phyloP scores from a whole-genome alignment of 2,888 invertebrate genomes.

The Pyrocoelia pectoralis region DNA sequence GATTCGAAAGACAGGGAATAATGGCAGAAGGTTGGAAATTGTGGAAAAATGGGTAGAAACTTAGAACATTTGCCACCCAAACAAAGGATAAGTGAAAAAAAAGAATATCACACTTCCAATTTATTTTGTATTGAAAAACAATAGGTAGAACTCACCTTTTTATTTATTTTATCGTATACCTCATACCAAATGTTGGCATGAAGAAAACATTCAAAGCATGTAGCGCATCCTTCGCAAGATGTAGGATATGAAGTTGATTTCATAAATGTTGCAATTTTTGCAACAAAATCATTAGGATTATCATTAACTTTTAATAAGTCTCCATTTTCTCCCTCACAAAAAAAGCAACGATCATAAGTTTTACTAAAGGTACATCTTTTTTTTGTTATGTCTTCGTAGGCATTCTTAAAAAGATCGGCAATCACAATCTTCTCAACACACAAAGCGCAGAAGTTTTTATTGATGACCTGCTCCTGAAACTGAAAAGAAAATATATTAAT shows the following conservation, averaged over 20 bases:
- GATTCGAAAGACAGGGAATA: too few species aligned
- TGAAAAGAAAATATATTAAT: constrained; percentile 8
- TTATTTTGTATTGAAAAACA: background rate
- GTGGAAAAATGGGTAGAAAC: too few species aligned
- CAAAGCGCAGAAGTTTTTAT: constrained; percentile 24
- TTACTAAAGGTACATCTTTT: constrained; percentile 15
- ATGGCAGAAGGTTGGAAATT: too few species aligned
- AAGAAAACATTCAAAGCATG: constrained; percentile 32
- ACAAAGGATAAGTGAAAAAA: too few species aligned
- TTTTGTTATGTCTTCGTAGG: constrained; percentile 27
- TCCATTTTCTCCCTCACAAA: constrained; percentile 25
- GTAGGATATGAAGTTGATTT: constrained; percentile 21
- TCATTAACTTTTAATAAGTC: constrained; percentile 22
- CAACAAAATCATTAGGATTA: constrained; percentile 26
- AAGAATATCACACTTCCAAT: too few species aligned
- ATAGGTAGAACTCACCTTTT: constrained; percentile 12
- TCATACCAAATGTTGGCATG: constrained; percentile 25
- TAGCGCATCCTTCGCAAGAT: constrained; percentile 14
- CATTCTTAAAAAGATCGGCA: constrained; percentile 24
- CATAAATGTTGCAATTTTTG: constrained; percentile 31
- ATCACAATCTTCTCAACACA: constrained; percentile 30
- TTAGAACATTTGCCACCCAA: too few species aligned
- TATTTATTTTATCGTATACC: background rate
- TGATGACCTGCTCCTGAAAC: constrained; percentile 22
- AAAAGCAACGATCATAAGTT: constrained; percentile 21